Conservation (phyloP, 1,140 invertebrate species). For the Zaprionus lachaisei region DNA sequence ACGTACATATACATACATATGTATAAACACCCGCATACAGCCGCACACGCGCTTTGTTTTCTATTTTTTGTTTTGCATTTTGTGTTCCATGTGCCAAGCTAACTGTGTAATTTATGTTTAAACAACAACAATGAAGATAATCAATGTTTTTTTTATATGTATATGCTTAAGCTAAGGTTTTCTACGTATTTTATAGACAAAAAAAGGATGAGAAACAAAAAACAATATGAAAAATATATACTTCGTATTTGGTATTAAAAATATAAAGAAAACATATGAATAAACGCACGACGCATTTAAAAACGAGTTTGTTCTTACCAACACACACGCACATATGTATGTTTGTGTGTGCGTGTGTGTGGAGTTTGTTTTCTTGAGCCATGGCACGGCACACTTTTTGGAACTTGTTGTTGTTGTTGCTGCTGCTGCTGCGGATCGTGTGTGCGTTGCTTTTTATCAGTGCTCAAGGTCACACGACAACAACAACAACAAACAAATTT, state of each 20-base stretch:
- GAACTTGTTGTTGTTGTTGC: conserved; percentile 23
- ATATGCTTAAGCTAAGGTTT: conserved; percentile 43
- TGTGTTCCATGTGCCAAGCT: conserved; percentile 24
- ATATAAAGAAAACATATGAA: conserved; percentile 50
- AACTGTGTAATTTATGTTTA: conserved; percentile 12
- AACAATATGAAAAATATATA: background rate
- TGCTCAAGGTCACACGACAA: conserved; percentile 33
- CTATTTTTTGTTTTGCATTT: conserved; percentile 16
- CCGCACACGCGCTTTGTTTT: conserved; percentile 1
- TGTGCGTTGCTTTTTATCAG: conserved; percentile 49
- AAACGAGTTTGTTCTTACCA: conserved; percentile 62
- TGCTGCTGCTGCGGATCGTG: background rate
- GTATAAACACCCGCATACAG: background rate
- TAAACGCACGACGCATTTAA: conserved; percentile 71
- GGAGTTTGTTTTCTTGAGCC: conserved; percentile 38
- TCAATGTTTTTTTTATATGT: conserved; percentile 1
- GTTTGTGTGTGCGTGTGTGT: conserved; percentile 14
- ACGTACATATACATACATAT: background rate
- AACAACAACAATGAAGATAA: conserved; percentile 4
- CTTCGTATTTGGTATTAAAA: conserved; percentile 9
- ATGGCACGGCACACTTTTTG: conserved; percentile 20
- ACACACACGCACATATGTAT: conserved; percentile 22
- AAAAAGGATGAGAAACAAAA: conserved; percentile 16
- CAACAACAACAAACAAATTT: conserved; percentile 12
- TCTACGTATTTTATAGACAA: conserved; percentile 53